A percentile compares a stretch with the other conserved stretches of the same genome.
Evolutionary conservation across 2,797 vertebrate genomes (phyloP).

Genomic region (Chelon labrosus): DNA sequence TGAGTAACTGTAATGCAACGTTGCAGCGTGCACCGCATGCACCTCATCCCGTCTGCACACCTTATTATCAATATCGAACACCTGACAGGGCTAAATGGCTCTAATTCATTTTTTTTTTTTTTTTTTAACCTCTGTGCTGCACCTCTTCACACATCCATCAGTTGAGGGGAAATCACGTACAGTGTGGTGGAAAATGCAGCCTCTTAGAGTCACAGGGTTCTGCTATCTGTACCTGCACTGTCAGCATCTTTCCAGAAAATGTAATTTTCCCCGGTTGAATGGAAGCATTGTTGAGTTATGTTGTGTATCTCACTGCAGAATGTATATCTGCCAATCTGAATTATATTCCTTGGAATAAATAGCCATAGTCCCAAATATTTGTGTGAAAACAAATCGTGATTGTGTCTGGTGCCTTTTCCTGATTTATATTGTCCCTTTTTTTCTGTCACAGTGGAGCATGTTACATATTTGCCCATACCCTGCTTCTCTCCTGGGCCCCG

Average conservation of each 20-base stretch:
- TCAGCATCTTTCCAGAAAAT: constrained; percentile 65
- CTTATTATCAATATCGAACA: constrained; percentile 64
- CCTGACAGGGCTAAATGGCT: constrained; percentile 51
- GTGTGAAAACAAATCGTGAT: constrained; percentile 41
- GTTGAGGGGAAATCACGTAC: constrained; percentile 28
- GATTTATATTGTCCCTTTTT: constrained; percentile 47
- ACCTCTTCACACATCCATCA: constrained; percentile 27
- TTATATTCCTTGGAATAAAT: constrained; percentile 49
- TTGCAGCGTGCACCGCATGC: not conserved
- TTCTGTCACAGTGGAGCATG: constrained; percentile 28
- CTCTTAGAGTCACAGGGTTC: constrained; percentile 39
- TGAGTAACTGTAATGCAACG: not conserved
- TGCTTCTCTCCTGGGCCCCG: constrained; percentile 68
- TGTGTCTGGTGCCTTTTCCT: constrained; percentile 44
- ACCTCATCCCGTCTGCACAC: constrained; percentile 17
- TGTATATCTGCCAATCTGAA: constrained; percentile 54
- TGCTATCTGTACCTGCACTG: constrained; percentile 61
- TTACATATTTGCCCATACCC: constrained; percentile 54
- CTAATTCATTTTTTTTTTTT: constrained; percentile 43
- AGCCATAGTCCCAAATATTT: constrained; percentile 42
- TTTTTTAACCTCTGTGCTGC: not conserved
- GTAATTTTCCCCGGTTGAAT: constrained; percentile 60
- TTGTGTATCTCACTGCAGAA: constrained; percentile 47
- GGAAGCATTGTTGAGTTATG: constrained; percentile 55
- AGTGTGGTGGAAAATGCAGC: constrained; percentile 41